A percentile compares a stretch with the other conserved stretches of the same genome.
Conservation (phyloP, 2,797 vertebrate species). For the Danio albolineatus region DNA sequence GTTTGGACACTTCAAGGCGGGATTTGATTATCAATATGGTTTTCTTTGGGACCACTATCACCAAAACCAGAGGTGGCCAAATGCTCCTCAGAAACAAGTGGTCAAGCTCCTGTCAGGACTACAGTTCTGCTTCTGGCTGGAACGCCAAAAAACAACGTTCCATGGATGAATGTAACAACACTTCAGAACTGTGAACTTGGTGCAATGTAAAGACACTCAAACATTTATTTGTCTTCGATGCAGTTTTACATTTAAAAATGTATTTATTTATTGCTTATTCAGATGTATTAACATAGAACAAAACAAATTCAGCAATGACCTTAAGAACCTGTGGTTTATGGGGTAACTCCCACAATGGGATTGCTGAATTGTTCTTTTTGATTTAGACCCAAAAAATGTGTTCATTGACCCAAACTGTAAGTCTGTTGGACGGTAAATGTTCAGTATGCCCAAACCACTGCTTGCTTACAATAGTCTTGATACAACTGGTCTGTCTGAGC, state of each 20-base stretch:
- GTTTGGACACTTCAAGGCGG: slow-evolving; percentile 32
- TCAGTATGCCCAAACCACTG: slow-evolving; percentile 66
- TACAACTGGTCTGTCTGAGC: slow-evolving; percentile 76
- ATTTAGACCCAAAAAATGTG: slow-evolving; percentile 15
- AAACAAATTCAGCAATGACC: slow-evolving; percentile 45
- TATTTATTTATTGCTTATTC: slow-evolving; percentile 82
- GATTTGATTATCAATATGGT: slow-evolving; percentile 49
- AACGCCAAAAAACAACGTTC: slow-evolving; percentile 22
- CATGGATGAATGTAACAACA: slow-evolving; percentile 80
- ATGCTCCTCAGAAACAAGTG: slow-evolving; percentile 39
- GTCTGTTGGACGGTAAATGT: slow-evolving; percentile 32
- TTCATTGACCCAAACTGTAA: slow-evolving; percentile 18
- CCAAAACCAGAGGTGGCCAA: slow-evolving; percentile 58
- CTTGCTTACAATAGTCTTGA: slow-evolving; percentile 65
- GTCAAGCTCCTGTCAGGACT: slow-evolving; percentile 42
- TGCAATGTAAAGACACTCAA: slow-evolving; percentile 79
- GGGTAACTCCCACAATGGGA: slow-evolving; percentile 27
- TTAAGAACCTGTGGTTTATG: slow-evolving; percentile 52
- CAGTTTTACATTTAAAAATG: slow-evolving; percentile 76
- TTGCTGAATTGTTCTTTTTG: neutral
- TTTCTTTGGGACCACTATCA: slow-evolving; percentile 60
- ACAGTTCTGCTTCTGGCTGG: slow-evolving; percentile 46
- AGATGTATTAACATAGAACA: slow-evolving; percentile 74
- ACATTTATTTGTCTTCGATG: slow-evolving; percentile 59
- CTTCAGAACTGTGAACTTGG: slow-evolving; percentile 77